These are phyloP conservation scores for Drosophila heteroneura DNA, from an alignment of 2,888 invertebrate species.

Conservation along the genomic window DNA sequence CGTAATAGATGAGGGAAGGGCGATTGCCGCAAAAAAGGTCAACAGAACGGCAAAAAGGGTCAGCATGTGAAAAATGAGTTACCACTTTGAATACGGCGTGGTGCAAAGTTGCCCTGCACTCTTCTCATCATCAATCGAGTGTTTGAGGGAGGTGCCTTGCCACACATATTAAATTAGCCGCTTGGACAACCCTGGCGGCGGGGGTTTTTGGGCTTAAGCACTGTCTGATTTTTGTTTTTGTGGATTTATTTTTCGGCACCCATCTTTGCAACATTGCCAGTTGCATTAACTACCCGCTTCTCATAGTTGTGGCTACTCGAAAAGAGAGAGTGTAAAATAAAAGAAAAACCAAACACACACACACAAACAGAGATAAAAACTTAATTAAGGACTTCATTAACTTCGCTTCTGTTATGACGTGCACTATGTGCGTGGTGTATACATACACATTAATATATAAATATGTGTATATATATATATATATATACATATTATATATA, in stretches of 20 bases:
- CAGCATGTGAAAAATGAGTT: constrained; percentile 69
- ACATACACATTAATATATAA: background rate
- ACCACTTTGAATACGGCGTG: constrained; percentile 59
- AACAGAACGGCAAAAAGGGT: constrained; percentile 59
- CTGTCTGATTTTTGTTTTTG: constrained; percentile 35
- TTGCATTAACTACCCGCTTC: constrained; percentile 29
- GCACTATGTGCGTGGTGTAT: background rate
- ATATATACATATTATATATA: background rate
- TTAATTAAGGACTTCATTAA: constrained; percentile 77
- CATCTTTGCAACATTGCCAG: constrained; percentile 33
- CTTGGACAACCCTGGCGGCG: constrained; percentile 30
- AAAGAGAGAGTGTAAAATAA: constrained; percentile 4
- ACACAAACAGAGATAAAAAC: constrained; percentile 49
- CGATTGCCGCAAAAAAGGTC: constrained; percentile 61
- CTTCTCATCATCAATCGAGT: constrained; percentile 20
- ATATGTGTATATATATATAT: background rate
- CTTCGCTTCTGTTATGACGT: constrained; percentile 57
- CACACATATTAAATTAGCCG: constrained; percentile 66
- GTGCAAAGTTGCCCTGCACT: background rate
- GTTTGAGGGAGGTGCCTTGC: constrained; percentile 12
- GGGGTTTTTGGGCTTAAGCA: constrained; percentile 34
- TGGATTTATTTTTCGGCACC: constrained; percentile 42
- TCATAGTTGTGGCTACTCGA: constrained; percentile 44
- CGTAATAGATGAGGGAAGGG: constrained; percentile 1
- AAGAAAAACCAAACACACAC: constrained; percentile 9